phyloP scores from a whole-genome alignment of 1,140 invertebrate species.

The Magallana angulata region DNA sequence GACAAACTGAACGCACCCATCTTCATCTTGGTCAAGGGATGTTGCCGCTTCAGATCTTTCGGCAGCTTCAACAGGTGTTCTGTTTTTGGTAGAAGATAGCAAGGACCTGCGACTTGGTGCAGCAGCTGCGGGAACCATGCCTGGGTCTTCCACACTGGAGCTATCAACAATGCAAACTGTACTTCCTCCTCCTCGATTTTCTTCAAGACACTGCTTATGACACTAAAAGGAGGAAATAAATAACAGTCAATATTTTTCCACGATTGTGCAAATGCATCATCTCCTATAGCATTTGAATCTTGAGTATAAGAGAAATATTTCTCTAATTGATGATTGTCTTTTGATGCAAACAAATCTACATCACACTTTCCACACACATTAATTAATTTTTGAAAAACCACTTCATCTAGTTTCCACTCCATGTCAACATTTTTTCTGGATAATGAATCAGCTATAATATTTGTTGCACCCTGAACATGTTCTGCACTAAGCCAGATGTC shows the following conservation, averaged over 20 bases:
- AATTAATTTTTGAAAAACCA: slow-evolving; percentile 34
- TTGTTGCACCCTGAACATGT: slow-evolving; percentile 44
- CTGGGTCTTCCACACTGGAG: slow-evolving; percentile 56
- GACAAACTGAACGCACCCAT: slow-evolving; percentile 41
- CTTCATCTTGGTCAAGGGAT: slow-evolving; percentile 46
- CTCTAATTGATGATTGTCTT: slow-evolving; percentile 52
- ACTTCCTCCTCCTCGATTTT: slow-evolving; percentile 47
- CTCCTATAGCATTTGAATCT: slow-evolving; percentile 43
- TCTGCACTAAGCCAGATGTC: slow-evolving; percentile 45
- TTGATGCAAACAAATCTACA: slow-evolving; percentile 61
- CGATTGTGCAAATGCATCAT: slow-evolving; percentile 56
- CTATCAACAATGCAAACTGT: slow-evolving; percentile 38
- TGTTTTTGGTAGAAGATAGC: slow-evolving; percentile 35
- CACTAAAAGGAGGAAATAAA: slow-evolving; percentile 58
- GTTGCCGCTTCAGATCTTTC: slow-evolving; percentile 28
- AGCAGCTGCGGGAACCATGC: slow-evolving; percentile 53
- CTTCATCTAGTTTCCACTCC: slow-evolving; percentile 53
- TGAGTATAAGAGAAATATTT: slow-evolving; percentile 47
- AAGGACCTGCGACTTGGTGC: slow-evolving; percentile 32
- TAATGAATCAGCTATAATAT: slow-evolving; percentile 19
- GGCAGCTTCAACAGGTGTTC: slow-evolving; percentile 35
- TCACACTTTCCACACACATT: slow-evolving; percentile 9
- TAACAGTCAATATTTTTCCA: slow-evolving; percentile 51
- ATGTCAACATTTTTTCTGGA: slow-evolving; percentile 13
- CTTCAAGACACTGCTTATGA: slow-evolving; percentile 40